A percentile compares a stretch with the other conserved stretches of the same genome.
Conservation (phyloP, 2,888 invertebrate genomes). For the Rhingia campestris region DNA sequence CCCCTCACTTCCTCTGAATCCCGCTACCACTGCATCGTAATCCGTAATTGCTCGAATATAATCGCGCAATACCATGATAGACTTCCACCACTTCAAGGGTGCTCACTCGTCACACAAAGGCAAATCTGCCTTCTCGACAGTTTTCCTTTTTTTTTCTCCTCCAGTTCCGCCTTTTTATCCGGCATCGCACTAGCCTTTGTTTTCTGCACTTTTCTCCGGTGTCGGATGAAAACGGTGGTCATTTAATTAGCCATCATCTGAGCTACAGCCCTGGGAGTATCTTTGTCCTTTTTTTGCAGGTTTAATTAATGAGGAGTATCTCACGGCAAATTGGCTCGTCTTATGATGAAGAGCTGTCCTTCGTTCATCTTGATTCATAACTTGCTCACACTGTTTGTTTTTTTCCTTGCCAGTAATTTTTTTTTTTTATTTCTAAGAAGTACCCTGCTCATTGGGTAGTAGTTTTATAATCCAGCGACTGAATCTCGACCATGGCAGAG, state of each 20-base stretch:
- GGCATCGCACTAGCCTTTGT: constrained; percentile 5
- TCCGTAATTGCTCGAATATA: background rate
- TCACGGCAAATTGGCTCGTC: constrained; percentile 27
- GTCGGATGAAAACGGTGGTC: constrained; percentile 44
- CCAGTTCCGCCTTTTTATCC: constrained; percentile 19
- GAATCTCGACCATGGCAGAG: background rate
- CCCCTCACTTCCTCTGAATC: background rate
- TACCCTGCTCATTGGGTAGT: background rate
- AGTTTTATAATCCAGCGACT: constrained; percentile 16
- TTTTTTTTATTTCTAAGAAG: constrained; percentile 14
- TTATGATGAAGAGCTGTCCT: constrained; percentile 17
- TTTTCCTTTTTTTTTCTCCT: constrained; percentile 1
- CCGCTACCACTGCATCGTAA: background rate
- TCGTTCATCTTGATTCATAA: constrained; percentile 26
- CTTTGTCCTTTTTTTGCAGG: constrained; percentile 49
- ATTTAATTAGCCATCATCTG: constrained; percentile 69
- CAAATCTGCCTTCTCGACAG: constrained; percentile 27
- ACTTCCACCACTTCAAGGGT: constrained; percentile 14
- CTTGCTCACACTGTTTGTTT: background rate
- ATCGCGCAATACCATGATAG: background rate
- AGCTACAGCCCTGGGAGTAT: constrained; percentile 23
- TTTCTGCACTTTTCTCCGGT: constrained; percentile 34
- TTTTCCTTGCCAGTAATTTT: background rate
- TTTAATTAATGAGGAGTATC: constrained; percentile 54
- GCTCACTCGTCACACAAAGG: constrained; percentile 11